A percentile compares a stretch with the other conserved stretches of the same genome.
These are phyloP conservation scores for Drosophila rubida DNA, from an alignment of 2,888 invertebrate genomes.

Conservation along the genomic window DNA sequence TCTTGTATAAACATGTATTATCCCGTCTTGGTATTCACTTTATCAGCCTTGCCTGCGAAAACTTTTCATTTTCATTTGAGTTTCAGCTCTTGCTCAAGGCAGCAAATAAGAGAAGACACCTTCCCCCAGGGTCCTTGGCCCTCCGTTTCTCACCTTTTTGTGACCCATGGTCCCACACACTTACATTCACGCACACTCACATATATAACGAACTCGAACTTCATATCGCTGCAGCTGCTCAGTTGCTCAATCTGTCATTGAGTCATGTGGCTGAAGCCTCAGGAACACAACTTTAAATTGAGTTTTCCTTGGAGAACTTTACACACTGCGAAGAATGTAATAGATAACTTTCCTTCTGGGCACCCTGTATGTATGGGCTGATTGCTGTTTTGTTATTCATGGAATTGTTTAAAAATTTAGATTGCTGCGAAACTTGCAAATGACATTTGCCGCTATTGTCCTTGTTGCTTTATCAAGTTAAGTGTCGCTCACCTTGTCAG, in stretches of 20 bases:
- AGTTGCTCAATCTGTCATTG: slow-evolving; percentile 59
- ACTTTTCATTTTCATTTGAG: slow-evolving; percentile 40
- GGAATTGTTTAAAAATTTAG: slow-evolving; percentile 70
- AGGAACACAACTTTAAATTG: slow-evolving; percentile 63
- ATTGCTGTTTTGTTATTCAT: slow-evolving; percentile 73
- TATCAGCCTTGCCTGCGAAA: slow-evolving; percentile 25
- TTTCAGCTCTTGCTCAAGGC: slow-evolving; percentile 20
- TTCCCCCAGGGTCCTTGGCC: slow-evolving; percentile 9
- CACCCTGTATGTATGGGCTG: slow-evolving; percentile 40
- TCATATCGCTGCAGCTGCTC: slow-evolving; percentile 17
- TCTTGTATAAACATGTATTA: slow-evolving; percentile 23
- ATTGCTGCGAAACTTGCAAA: slow-evolving; percentile 45
- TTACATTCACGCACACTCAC: background rate
- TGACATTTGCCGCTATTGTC: slow-evolving; percentile 10
- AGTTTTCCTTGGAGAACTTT: slow-evolving; percentile 64
- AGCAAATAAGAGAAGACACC: slow-evolving; percentile 17
- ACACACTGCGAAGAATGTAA: slow-evolving; percentile 30
- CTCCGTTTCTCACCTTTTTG: slow-evolving; percentile 33
- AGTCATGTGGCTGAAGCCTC: slow-evolving; percentile 37
- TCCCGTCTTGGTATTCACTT: slow-evolving; percentile 14
- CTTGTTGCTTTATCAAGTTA: slow-evolving; percentile 4
- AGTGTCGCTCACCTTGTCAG: slow-evolving; percentile 9
- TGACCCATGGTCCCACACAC: slow-evolving; percentile 19
- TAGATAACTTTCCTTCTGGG: slow-evolving; percentile 37
- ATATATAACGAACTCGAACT: slow-evolving; percentile 9